These are phyloP conservation scores for Enteromius mattozi DNA, from an alignment of 2,797 vertebrate genomes.

Conservation along the genomic window DNA sequence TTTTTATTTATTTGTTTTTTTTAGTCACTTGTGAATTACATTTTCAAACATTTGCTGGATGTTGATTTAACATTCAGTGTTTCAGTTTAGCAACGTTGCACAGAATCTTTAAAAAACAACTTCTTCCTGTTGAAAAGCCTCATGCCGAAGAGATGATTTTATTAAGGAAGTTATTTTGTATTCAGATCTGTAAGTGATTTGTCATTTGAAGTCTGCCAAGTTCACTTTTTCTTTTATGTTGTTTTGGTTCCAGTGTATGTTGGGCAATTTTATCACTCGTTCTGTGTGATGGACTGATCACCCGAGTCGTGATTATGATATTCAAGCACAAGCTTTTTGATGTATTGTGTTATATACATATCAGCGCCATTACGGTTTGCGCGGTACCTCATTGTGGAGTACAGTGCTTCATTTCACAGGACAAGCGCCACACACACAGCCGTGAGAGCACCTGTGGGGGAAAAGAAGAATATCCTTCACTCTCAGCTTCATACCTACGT, in stretches of 20 bases:
- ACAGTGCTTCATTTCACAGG: slow-evolving; percentile 59
- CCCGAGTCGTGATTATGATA: slow-evolving; percentile 51
- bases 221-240: slow-evolving; percentile 27
- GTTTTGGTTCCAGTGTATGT: slow-evolving; percentile 23
- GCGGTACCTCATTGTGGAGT: slow-evolving; percentile 37
- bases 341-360: slow-evolving; percentile 52
- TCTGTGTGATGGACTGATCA: slow-evolving; percentile 39
- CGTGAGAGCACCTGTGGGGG: slow-evolving; percentile 56
- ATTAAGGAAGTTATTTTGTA: neutral
- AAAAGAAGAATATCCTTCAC: slow-evolving; percentile 53
- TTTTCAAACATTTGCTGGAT: neutral
- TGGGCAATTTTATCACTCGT: slow-evolving; percentile 35
- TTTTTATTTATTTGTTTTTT: neutral
- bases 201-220: slow-evolving; percentile 7
- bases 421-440: slow-evolving; percentile 61
- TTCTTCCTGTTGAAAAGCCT: neutral
- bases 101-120: neutral
- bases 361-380: slow-evolving; percentile 30
- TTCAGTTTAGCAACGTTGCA: neutral
- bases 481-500: slow-evolving; percentile 53
- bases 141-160: neutral
- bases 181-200: slow-evolving; percentile 17
- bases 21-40: neutral
- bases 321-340: slow-evolving; percentile 40
- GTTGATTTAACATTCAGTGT: neutral